Evolutionary conservation across 2,888 invertebrate species (phyloP), one percentile per base, ranked within the genome.

Genomic region (Leistus spinibarbis): DNA sequence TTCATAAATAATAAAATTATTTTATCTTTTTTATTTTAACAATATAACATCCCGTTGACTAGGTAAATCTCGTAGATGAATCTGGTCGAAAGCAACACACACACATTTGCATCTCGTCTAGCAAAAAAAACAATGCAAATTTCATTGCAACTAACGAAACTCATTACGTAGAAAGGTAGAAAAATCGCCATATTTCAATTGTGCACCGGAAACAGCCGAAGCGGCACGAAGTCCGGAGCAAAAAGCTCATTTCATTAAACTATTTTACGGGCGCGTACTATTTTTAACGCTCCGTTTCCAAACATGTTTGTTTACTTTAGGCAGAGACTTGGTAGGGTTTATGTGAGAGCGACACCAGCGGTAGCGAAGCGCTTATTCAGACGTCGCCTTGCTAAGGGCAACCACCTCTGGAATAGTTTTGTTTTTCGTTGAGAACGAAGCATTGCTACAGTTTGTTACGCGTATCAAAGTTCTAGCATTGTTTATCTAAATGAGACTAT

Each of bases 241-340:
- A 60, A 69, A 69, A 69, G 24, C 69, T 62, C 69, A 62, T 62
- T 69, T 62, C 69, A 69, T 69, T 69, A 60, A 62, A 62, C 69
- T 62, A 69, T 69, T 69, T 69, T 62, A 69, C 69, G 60, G 69
- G 53, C 7, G 17, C 40, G 17, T 62, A 27, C 62, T 62, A 62
- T 69, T 69, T 60, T 69, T 62, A 69, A 62, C 69, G 62, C 53
- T 69, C 69, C 27, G 69, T 62, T 69, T 69, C 53, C 69, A 69
- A 69, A 69, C 69, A 69, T 69, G 69, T 69, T 69, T 69, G 69
- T 62, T 62, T 69, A 62, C 62, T 69, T 40, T 40, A 3, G 7
- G 40, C 40, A 40, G 40, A 40, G 40, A 60, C n/a, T 13, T 20
- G 17, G n/a, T 20, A 60, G 13, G 54, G 20, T 60, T 60, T 60